Evolutionary conservation across 2,797 vertebrate species (phyloP).

Genomic region (Xiphophorus birchmanni): DNA sequence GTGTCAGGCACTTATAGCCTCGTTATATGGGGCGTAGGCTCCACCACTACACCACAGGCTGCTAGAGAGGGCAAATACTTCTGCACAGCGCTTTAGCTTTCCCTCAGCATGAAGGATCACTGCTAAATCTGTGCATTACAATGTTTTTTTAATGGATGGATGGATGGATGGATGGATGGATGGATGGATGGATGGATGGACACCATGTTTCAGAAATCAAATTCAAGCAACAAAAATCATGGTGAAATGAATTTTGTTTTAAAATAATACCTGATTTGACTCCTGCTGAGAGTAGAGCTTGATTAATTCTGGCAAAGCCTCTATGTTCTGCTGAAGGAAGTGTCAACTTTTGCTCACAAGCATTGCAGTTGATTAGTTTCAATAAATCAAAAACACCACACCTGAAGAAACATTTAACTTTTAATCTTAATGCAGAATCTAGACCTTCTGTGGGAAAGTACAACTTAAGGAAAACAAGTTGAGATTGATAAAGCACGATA

Average conservation of each 20-base stretch:
- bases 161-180: not conserved
- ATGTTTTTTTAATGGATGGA: not conserved
- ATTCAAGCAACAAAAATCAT: not conserved
- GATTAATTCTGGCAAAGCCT: slow-evolving; percentile 5
- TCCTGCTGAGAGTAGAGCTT: not conserved
- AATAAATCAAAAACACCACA: not conserved
- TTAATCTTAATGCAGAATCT: not conserved
- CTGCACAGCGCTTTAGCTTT: not conserved
- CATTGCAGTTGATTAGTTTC: not conserved
- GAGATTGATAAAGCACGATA: not conserved
- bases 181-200: not conserved
- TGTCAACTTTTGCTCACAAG: not conserved
- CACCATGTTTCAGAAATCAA: not conserved
- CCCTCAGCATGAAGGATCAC: not conserved
- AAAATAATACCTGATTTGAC: not conserved
- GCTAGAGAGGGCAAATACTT: not conserved
- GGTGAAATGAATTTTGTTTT: not conserved
- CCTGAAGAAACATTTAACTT: not conserved
- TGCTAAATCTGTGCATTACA: not conserved
- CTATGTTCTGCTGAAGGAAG: not conserved
- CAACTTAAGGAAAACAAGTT: not conserved
- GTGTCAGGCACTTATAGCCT: not conserved
- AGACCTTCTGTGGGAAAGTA: not conserved
- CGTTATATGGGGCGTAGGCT: not conserved
- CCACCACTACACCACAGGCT: not conserved